Base-by-base conservation (phyloP, 1,140 invertebrate species). In the Acromyrmex echinatior region DNA sequence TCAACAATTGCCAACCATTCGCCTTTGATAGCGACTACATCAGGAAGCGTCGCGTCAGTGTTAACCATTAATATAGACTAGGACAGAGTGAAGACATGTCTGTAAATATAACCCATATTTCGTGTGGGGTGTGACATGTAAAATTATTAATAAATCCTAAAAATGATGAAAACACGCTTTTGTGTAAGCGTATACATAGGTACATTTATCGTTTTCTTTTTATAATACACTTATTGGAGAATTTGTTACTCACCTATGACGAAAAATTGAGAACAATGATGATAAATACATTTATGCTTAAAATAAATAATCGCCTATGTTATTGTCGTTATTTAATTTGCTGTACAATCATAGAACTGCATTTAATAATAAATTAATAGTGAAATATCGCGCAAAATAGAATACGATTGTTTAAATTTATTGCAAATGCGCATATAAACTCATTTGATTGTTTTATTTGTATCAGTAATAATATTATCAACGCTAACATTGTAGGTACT, bases 61-160 rank as follows among this genome's bases (percentile, higher is more conserved):
- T 90, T 58, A 88, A 62, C 58, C 56, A 51, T 71, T 10, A 62
- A 7, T 53, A 88, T 82, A 87, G 53, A 87, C 70, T 79, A 62
- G 70, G 76, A 45, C 79, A 82, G 51, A 66, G 45, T n/a, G 65
- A 85, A 79, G 78, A 84, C 89, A 87, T 92, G 90, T 92, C 92
- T 73, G 91, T 93, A 93, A 90, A 77, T 71, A 91, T 91, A 86
- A 91, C 80, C 86, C 56, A 87, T 91, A 90, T 88, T 87, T 90
- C 92, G 85, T 70, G 58, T 70, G 58, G 91, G 86, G 65, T 91
- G 84, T 91, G 84, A 88, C 85, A 86, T 93, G 92, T 93, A 92
- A 92, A 92, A 93, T 93, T 92, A 93, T 92, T 87, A 93, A 94
- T 91, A 89, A 93, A 93, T 92, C 88, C 86, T 87, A 93, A 89